Base-by-base conservation (phyloP, 1,140 invertebrate genomes). In the Macrobrachium rosenbergii region DNA sequence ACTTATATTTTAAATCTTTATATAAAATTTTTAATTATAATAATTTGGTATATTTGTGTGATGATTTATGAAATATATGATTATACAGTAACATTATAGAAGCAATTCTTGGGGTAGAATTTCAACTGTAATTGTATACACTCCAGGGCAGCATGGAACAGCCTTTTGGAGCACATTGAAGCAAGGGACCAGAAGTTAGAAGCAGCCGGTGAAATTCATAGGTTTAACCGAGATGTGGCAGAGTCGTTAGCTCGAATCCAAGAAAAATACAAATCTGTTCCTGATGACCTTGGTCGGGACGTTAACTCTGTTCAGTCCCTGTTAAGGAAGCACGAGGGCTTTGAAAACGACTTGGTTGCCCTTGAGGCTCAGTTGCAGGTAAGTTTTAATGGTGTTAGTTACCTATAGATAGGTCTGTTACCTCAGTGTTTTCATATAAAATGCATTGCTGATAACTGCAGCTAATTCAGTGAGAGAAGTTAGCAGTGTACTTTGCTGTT, bases 161-260 rank as follows among this genome's bases (percentile, higher is more conserved):
- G 96, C 72, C 93, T 99, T 0, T 92, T 98, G 62, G 95, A 97
- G 59, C 94, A 97, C 90, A 95, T 99, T 67, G 95, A 96, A 89
- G 94, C 96, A 82, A 94, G 98, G 17, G 96, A 97, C 89, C 94
- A 96, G 85, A 95, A 97, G 77, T 93, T 99, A 12, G 94, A 95
- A 90, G 98, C 97, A 0, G 98, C 98, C 10, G 98, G 97, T 23
- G 97, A 99, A 92, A 98, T 99, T 88, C 98, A 99, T 92, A 94
- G 97, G 63, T 99, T 99, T 94, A 98, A 99, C 92, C 94, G 98
- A 37, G 98, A 99, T 92, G 97, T 98, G 0, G 96, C 96, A 11
- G 98, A 99, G 91, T 96, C 98, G 8, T 92, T 98, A 2, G 96
- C 96, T 16, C 94, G 98, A 45, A 98, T 99, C 59, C 96, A 90